phyloP scores from a whole-genome alignment of 2,113 vertebrate genomes.

The Indicator maculatus region DNA sequence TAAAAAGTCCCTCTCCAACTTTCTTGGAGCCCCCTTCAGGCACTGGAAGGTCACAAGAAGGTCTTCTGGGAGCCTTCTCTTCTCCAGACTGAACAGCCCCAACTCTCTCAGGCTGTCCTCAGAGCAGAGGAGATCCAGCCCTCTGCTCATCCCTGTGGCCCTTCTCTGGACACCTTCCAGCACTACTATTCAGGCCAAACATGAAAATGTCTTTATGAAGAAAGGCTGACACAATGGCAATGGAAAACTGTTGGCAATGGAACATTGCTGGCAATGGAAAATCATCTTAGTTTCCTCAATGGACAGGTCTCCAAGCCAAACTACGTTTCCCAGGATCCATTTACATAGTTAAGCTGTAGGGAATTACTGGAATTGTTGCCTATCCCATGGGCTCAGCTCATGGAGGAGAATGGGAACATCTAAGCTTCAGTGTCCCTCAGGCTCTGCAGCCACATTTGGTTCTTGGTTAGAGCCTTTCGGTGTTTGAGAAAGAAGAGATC shows the following conservation, averaged over 20 bases:
- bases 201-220: background rate
- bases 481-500: background rate
- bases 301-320: background rate
- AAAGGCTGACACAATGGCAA: background rate
- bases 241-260: too few species aligned
- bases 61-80: too few species aligned
- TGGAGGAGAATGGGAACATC: background rate
- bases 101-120: too few species aligned
- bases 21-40: too few species aligned
- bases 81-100: too few species aligned
- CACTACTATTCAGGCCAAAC: background rate
- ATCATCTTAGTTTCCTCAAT: background rate
- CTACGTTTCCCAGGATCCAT: background rate
- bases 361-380: background rate
- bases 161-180: too few species aligned
- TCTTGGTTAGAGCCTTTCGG: background rate
- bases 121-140: too few species aligned
- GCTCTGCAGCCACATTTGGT: background rate
- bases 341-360: rapidly evolving
- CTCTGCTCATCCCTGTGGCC: too few species aligned
- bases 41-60: too few species aligned
- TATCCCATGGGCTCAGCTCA: background rate
- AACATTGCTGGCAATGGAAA: background rate
- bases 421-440: background rate
- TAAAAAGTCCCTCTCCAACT: too few species aligned